phyloP scores from a whole-genome alignment of 2,797 vertebrate species.

The Chelidonichthys spinosus region DNA sequence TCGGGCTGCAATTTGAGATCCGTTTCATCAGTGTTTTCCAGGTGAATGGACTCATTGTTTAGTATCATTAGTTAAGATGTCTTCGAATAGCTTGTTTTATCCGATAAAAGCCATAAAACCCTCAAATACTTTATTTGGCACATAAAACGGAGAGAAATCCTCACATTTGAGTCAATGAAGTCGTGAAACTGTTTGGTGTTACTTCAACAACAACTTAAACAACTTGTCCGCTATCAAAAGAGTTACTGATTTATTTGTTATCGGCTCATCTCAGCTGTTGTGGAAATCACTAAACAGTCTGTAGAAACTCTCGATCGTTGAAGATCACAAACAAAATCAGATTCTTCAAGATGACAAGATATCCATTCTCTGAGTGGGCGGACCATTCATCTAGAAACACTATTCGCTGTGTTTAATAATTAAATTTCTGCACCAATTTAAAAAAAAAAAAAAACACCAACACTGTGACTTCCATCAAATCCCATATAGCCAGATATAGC shows the following conservation, averaged over 20 bases:
- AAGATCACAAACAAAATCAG: constrained; percentile 19
- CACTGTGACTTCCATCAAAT: constrained; percentile 24
- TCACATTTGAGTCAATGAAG: background rate
- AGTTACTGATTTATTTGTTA: background rate
- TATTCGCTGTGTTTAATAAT: constrained; percentile 1
- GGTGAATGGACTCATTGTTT: background rate
- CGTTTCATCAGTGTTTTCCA: constrained; percentile 8
- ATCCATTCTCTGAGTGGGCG: background rate
- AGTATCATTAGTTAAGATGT: background rate
- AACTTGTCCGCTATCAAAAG: background rate
- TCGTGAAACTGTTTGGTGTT: background rate
- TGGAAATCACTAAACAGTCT: background rate
- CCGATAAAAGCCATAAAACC: background rate
- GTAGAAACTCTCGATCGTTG: constrained; percentile 13
- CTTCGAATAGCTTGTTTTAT: constrained; percentile 23
- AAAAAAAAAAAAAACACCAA: constrained; percentile 26
- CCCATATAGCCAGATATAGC: background rate
- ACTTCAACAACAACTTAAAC: background rate
- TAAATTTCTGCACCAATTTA: background rate
- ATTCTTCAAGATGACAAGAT: constrained; percentile 13
- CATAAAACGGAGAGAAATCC: background rate
- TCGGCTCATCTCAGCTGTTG: background rate
- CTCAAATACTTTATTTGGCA: background rate
- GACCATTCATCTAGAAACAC: constrained; percentile 5
- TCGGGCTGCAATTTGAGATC: constrained; percentile 5